Evolutionary conservation across 2,888 invertebrate genomes (phyloP).

Genomic region (Cataglyphis livida): DNA sequence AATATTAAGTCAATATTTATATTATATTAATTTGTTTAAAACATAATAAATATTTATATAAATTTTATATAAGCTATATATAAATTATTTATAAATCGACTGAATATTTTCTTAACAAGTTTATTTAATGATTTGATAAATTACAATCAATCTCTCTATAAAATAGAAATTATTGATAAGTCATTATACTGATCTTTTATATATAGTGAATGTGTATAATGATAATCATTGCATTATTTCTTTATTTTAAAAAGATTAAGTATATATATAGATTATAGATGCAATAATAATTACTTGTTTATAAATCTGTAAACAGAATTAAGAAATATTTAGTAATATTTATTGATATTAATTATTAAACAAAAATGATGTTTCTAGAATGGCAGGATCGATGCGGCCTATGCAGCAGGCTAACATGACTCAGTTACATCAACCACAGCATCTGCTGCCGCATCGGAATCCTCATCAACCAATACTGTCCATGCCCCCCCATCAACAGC

Average conservation of each 20-base stretch:
- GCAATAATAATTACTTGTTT: background rate
- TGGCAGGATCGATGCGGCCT: conserved; percentile 84
- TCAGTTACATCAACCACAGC: conserved; percentile 83
- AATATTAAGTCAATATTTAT: conserved; percentile 58
- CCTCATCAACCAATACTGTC: conserved; percentile 84
- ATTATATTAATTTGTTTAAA: background rate
- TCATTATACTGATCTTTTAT: background rate
- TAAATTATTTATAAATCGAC: background rate
- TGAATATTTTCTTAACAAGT: background rate
- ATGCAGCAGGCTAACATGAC: conserved; percentile 85
- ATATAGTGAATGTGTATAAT: conserved; percentile 5
- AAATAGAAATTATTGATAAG: background rate
- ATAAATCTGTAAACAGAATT: background rate
- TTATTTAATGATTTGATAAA: background rate
- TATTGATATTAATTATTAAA: background rate
- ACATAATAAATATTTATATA: background rate
- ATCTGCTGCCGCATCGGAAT: conserved; percentile 82
- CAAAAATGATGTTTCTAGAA: conserved; percentile 68
- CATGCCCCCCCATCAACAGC: conserved; percentile 82
- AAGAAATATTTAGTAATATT: background rate
- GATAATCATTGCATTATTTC: background rate
- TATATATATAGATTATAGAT: background rate
- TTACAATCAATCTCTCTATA: background rate
- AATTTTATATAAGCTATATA: background rate
- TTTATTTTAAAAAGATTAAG: background rate